Base-by-base conservation (phyloP, 2,113 vertebrate species). In the Uria lomvia region DNA sequence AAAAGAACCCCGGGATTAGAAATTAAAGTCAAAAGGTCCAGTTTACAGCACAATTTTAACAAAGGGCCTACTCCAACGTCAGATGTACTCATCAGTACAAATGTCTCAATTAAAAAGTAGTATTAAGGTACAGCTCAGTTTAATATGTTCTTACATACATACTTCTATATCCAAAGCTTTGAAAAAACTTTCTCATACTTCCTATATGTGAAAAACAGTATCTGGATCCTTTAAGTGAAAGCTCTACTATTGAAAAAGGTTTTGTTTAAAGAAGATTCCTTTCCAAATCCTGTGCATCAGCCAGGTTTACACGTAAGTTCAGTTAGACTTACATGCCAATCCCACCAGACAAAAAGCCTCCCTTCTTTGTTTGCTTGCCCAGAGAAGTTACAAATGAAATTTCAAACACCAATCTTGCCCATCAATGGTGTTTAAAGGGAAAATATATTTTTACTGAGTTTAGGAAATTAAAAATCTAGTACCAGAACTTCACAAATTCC, bases 1-100 rank as follows among this genome's bases (percentile, higher is more conserved):
- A 95, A 84, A 91, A 96, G 72, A 92, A 95, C 4, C 17, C 47
- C 38, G 73, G 71, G 88, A 76, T 97, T 94, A 97, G 91, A 97
- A 76, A 95, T 0, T 45, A 55, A 62, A 92, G 74, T 81, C 42
- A 95, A 85, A 97, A 94, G 52, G 87, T 73, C 50, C 74, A 92
- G 81, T 74, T 87, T 88, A 89, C 30, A 96, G 74, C 58, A 96
- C 53, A 36, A 11, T 79, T 80, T 72, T 84, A 95, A 92, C 16
- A 56, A 90, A 74, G 92, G 70, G 52, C 45, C 30, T 67, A 40
- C 14, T 65, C n/a, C 77, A 80, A 34, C n/a, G 38, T 12, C 59
- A 81, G 40, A 32, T 20, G 24, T 11, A 52, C 4, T 60, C 50
- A 88, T 22, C 27, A 32, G 49, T 55, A 85, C 40, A 81, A 90